phyloP scores from a whole-genome alignment of 2,797 vertebrate species.

The Rhinoraja longicauda region DNA sequence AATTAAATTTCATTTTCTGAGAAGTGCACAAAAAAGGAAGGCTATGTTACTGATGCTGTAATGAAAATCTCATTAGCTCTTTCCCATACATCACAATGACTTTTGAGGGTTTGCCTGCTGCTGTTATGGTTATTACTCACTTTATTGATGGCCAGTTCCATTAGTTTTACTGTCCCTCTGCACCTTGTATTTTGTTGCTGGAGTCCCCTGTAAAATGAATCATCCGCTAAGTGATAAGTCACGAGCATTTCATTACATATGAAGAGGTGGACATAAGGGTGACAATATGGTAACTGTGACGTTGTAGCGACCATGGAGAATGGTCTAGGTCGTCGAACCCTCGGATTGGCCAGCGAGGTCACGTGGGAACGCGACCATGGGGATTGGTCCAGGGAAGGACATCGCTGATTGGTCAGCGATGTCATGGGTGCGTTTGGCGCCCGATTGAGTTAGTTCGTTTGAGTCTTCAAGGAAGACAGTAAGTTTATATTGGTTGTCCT shows the following conservation, averaged over 20 bases:
- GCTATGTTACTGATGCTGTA: background rate
- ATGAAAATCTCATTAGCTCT: background rate
- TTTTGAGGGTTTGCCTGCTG: no score
- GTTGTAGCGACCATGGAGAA: no score
- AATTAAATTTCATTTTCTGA: background rate
- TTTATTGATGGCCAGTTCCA: background rate
- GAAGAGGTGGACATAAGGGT: background rate
- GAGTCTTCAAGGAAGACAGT: no score
- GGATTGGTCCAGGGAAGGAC: no score
- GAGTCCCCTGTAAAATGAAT: background rate
- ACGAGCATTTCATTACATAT: background rate
- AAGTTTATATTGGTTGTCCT: no score
- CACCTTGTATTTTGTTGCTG: background rate
- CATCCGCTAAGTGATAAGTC: no score
- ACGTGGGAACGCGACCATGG: no score
- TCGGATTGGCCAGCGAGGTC: no score
- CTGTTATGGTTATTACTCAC: background rate
- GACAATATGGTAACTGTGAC: background rate
- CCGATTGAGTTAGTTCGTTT: no score
- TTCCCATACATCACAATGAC: background rate
- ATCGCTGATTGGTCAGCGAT: no score
- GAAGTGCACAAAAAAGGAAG: background rate
- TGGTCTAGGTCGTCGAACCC: no score
- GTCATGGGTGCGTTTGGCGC: no score
- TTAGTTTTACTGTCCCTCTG: background rate